A percentile compares a stretch with the other conserved stretches of the same genome.
Conservation (phyloP, 2,888 invertebrate species). For the Caradrina clavipalpis region DNA sequence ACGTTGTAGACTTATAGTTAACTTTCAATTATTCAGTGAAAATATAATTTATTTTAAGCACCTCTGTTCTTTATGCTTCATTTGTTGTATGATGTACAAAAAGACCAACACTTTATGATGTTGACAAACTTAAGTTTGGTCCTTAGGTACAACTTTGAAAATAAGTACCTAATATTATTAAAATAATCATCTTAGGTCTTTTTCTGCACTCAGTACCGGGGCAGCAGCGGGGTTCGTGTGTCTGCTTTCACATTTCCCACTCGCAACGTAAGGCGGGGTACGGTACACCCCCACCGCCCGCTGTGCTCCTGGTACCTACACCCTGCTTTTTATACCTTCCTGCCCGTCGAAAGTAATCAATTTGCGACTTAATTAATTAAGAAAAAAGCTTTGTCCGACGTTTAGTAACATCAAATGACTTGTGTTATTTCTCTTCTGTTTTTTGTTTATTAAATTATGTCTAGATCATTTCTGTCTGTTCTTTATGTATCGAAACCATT, state of each 20-base stretch:
- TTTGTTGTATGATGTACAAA: not conserved
- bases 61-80: too few relatives aligned
- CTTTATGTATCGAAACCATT: conserved; percentile 23
- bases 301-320: conserved; percentile 85
- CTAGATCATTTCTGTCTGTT: conserved; percentile 39
- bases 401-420: conserved; percentile 69
- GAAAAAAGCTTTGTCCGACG: conserved; percentile 80
- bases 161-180: not conserved
- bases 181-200: conserved; percentile 34
- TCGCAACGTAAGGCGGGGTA: conserved; percentile 87
- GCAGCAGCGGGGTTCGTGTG: conserved; percentile 90
- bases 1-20: too few relatives aligned
- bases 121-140: not conserved
- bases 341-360: conserved; percentile 90
- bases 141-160: not conserved
- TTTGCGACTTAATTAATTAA: conserved; percentile 91
- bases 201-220: conserved; percentile 80
- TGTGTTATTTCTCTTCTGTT: conserved; percentile 59
- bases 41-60: too few relatives aligned
- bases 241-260: conserved; percentile 91
- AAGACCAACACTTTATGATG: not conserved
- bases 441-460: conserved; percentile 58
- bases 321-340: conserved; percentile 89
- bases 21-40: too few relatives aligned
- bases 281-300: conserved; percentile 80